A percentile compares a stretch with the other conserved stretches of the same genome.
Conservation (phyloP, 2,888 invertebrate genomes). For the Lasioglossum lativentre region DNA sequence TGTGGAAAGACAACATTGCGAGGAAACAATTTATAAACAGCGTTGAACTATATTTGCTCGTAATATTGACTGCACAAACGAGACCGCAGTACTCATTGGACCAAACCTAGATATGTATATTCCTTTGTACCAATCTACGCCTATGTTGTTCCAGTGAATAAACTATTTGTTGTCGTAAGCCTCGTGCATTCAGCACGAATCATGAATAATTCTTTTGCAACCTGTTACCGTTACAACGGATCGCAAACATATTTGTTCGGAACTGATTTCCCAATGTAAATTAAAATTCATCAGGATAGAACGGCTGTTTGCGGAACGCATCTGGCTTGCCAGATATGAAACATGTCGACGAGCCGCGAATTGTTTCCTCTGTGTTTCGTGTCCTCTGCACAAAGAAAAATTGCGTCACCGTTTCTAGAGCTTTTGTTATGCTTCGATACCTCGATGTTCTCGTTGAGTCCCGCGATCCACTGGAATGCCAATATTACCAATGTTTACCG, state of each 20-base stretch:
- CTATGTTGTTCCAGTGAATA: slow-evolving; percentile 35
- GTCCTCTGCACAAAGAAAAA: neutral
- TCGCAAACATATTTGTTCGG: neutral
- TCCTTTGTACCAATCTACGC: slow-evolving; percentile 35
- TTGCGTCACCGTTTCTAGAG: neutral
- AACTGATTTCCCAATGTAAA: neutral
- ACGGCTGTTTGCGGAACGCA: neutral
- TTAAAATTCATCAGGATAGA: slow-evolving; percentile 20
- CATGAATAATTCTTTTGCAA: slow-evolving; percentile 39
- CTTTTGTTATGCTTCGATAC: neutral
- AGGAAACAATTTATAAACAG: neutral
- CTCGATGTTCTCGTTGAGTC: neutral
- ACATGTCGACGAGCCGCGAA: neutral
- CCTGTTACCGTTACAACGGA: neutral
- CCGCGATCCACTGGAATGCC: neutral
- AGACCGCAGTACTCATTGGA: neutral
- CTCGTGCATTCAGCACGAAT: slow-evolving; percentile 1
- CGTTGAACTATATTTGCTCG: neutral
- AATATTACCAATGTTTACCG: neutral
- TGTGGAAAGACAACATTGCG: neutral
- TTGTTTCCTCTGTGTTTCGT: neutral
- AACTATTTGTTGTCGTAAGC: slow-evolving; percentile 36
- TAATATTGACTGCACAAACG: slow-evolving; percentile 13
- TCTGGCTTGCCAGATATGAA: neutral
- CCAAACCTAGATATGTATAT: neutral